Conservation (phyloP, 2,888 invertebrate genomes). For the Lepidonotus clava region DNA sequence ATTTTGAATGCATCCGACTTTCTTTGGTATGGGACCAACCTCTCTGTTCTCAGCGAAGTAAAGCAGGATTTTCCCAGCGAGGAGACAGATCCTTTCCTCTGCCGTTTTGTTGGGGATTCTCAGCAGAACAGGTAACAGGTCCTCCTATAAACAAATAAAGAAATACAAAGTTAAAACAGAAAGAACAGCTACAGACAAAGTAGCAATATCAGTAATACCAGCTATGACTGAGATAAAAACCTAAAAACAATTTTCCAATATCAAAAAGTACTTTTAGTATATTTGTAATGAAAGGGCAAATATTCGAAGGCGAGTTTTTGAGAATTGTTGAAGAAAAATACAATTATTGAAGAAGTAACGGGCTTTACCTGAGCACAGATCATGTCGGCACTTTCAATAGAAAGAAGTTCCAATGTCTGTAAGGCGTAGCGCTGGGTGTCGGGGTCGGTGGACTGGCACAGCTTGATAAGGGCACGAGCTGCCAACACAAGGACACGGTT, state of each 20-base stretch:
- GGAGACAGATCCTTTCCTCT: slow-evolving; percentile 73
- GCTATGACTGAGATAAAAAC: no score
- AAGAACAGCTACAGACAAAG: not conserved
- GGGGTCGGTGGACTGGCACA: slow-evolving; percentile 72
- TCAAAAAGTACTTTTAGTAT: not conserved
- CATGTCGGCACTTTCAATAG: slow-evolving; percentile 76
- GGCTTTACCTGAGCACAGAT: slow-evolving; percentile 75
- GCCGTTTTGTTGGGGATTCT: slow-evolving; percentile 71
- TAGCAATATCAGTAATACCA: no score
- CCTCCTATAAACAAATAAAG: slow-evolving; percentile 67
- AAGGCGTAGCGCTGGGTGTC: slow-evolving; percentile 76
- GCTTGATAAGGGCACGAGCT: slow-evolving; percentile 74
- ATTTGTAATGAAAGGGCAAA: no score
- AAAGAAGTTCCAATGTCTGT: slow-evolving; percentile 76
- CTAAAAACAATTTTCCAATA: not conserved
- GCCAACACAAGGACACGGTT: no score
- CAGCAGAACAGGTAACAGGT: slow-evolving; percentile 70
- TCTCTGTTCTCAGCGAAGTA: slow-evolving; percentile 76
- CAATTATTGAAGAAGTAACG: not conserved
- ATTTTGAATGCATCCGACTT: not conserved
- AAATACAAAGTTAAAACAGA: not conserved
- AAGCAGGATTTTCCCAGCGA: slow-evolving; percentile 77
- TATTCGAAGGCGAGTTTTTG: no score
- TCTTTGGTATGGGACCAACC: slow-evolving; percentile 66
- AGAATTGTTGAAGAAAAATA: no score